Evolutionary conservation across 1,140 invertebrate species (phyloP).

Genomic region (Octopus sinensis): DNA sequence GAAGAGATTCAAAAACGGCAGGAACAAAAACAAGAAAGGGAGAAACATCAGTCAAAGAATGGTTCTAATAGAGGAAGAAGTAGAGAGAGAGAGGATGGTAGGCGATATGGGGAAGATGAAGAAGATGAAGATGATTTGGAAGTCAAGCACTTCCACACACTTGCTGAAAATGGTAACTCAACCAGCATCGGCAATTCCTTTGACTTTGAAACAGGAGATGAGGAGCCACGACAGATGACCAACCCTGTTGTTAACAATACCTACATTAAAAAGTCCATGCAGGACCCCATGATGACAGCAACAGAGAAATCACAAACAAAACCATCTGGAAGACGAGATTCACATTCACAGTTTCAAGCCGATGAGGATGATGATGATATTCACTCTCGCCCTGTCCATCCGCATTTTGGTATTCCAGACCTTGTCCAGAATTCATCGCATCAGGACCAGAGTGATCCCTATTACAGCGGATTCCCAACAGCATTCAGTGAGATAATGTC

Average conservation of each 20-base stretch:
- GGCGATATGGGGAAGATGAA: not conserved
- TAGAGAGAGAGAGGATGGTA: not conserved
- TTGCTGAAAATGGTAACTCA: not conserved
- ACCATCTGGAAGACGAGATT: not conserved
- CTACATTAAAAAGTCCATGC: conserved; percentile 21
- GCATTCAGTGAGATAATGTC: not conserved
- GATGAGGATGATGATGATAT: not conserved
- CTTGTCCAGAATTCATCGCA: not conserved
- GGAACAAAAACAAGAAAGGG: not conserved
- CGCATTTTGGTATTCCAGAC: conserved; percentile 11
- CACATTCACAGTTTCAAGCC: not conserved
- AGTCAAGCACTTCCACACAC: not conserved
- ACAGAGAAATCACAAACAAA: conserved; percentile 18
- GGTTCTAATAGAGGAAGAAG: not conserved
- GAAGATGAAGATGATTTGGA: conserved; percentile 11
- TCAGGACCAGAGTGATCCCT: not conserved
- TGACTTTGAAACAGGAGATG: conserved; percentile 9
- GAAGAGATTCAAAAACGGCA: not conserved
- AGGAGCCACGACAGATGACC: conserved; percentile 23
- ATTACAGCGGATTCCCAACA: not conserved
- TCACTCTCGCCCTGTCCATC: not conserved
- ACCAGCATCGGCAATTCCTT: not conserved
- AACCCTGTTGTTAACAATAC: conserved; percentile 28
- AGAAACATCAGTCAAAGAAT: not conserved
- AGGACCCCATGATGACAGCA: conserved; percentile 15